Conservation (phyloP, 2,113 vertebrate genomes). For the Erpornis zantholeuca region DNA sequence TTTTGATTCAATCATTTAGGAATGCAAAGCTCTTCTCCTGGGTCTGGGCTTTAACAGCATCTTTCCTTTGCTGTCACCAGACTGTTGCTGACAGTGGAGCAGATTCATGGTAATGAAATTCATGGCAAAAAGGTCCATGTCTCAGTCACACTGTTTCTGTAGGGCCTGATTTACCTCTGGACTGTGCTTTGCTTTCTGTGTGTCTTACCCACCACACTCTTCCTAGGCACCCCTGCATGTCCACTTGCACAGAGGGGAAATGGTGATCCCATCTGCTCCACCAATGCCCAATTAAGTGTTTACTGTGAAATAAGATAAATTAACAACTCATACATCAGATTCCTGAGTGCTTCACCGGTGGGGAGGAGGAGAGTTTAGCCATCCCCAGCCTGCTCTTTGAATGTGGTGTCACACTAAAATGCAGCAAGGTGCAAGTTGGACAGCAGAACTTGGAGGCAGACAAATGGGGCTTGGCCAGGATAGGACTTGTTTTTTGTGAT, state of each 20-base stretch:
- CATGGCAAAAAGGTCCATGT: background rate
- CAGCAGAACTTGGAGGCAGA: background rate
- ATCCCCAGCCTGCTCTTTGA: background rate
- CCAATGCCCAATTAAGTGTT: background rate
- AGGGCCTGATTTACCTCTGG: background rate
- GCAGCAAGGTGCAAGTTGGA: background rate
- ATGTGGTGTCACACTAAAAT: background rate
- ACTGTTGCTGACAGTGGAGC: background rate
- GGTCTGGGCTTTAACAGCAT: background rate
- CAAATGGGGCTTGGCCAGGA: background rate
- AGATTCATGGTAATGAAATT: background rate
- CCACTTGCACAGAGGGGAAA: background rate
- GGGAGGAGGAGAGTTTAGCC: background rate
- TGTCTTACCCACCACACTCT: background rate
- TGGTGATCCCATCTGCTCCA: background rate
- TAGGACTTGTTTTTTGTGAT: background rate
- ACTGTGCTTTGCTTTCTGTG: background rate
- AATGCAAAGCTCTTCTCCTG: background rate
- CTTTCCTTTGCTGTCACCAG: fast-evolving
- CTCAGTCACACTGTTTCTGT: background rate
- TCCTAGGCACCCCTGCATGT: background rate
- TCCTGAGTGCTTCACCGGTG: background rate
- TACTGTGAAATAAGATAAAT: background rate
- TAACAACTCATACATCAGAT: background rate
- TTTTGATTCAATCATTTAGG: conserved; percentile 15